Percentiles rank a stretch among this genome's conserved stretches.
Conservation (phyloP, 2,113 vertebrate genomes). For the Myotis yumanensis region DNA sequence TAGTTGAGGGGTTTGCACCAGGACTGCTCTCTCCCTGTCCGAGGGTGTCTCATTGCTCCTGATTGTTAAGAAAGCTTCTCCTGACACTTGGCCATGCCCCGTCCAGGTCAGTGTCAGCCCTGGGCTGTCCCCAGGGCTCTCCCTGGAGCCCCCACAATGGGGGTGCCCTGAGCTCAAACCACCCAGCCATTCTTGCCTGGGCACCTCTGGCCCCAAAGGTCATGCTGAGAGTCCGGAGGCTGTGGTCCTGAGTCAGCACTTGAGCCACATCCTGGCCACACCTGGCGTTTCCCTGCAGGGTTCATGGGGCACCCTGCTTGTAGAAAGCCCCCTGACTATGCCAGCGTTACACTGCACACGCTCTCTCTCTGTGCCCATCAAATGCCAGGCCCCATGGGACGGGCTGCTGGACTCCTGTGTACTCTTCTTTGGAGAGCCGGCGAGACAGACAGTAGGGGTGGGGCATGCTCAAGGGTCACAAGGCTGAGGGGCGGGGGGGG, state of each 20-base stretch:
- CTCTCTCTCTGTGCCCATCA: not conserved
- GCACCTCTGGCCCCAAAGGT: not conserved
- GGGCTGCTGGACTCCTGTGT: not conserved
- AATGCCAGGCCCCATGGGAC: too few relatives aligned
- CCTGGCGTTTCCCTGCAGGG: not conserved
- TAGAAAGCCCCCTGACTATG: not conserved
- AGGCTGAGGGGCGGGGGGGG: not conserved
- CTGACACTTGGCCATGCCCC: not conserved
- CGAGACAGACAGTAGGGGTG: not conserved
- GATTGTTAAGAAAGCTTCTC: conserved; percentile 21
- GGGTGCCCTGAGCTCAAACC: not conserved
- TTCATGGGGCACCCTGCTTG: not conserved
- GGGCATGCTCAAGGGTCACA: not conserved
- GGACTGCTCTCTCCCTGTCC: not conserved
- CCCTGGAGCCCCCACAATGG: conserved; percentile 2
- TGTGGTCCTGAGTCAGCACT: not conserved
- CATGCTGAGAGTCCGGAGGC: not conserved
- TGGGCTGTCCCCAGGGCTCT: not conserved
- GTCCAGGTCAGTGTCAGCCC: not conserved
- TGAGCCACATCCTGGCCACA: not conserved
- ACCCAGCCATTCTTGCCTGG: not conserved
- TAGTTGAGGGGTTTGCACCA: not conserved
- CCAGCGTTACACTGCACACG: not conserved
- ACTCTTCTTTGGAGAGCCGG: not conserved
- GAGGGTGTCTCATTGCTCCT: not conserved